phyloP scores from a whole-genome alignment of 1,140 invertebrate species.

The Zaprionus vittiger region DNA sequence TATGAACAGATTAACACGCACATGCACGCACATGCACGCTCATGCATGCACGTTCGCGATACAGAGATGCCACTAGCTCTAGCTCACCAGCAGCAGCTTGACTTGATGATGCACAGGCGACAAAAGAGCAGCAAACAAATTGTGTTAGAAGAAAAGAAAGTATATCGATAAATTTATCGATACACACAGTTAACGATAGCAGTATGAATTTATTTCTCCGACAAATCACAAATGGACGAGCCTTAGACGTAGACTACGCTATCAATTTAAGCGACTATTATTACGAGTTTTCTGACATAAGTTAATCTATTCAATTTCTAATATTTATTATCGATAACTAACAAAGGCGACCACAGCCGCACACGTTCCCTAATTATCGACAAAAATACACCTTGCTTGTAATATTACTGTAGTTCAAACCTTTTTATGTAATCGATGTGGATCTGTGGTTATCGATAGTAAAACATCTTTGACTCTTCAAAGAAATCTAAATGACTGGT shows the following conservation, averaged over 20 bases:
- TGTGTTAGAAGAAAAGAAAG: neutral
- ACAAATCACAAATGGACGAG: too few species aligned
- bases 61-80: slow-evolving; percentile 1
- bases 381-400: too few species aligned
- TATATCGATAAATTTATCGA: neutral
- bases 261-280: neutral
- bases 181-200: too few species aligned
- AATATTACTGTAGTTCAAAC: too few species aligned
- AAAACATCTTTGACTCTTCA: neutral
- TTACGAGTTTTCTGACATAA: too few species aligned
- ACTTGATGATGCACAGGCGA: slow-evolving; percentile 37
- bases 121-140: slow-evolving; percentile 19
- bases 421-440: neutral
- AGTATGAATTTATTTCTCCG: too few species aligned
- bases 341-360: too few species aligned
- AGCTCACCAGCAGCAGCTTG: neutral
- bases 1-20: slow-evolving; percentile 65
- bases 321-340: too few species aligned
- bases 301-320: too few species aligned
- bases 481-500: neutral
- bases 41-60: neutral
- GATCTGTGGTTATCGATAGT: neutral
- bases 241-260: neutral
- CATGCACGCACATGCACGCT: slow-evolving; percentile 14
- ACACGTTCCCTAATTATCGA: too few species aligned